Conservation (phyloP, 2,888 invertebrate species). For the Hirtodrosophila duncani region DNA sequence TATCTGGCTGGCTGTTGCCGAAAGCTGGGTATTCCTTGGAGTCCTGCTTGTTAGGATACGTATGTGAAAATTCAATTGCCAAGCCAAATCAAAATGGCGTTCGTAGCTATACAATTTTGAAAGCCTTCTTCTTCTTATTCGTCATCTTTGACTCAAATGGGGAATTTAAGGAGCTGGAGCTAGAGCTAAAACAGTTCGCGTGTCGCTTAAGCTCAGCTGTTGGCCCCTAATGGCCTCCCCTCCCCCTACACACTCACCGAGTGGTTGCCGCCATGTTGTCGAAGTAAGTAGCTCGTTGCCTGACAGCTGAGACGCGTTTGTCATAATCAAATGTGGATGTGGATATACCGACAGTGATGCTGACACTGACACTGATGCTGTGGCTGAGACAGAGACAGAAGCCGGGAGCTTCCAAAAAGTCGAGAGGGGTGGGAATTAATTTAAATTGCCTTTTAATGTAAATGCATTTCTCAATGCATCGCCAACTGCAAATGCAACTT, state of each 20-base stretch:
- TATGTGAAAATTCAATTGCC: constrained; percentile 24
- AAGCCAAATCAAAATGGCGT: constrained; percentile 64
- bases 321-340: constrained; percentile 74
- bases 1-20: constrained; percentile 54
- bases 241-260: constrained; percentile 6
- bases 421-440: constrained; percentile 76
- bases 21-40: constrained; percentile 28
- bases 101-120: not conserved
- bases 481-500: constrained; percentile 29
- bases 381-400: constrained; percentile 10
- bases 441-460: constrained; percentile 78
- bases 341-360: constrained; percentile 25
- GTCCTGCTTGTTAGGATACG: constrained; percentile 3
- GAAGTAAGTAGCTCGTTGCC: constrained; percentile 58
- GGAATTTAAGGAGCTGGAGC: constrained; percentile 8
- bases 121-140: not conserved
- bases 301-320: constrained; percentile 75
- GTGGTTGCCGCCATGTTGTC: constrained; percentile 49
- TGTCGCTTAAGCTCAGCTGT: constrained; percentile 74
- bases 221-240: constrained; percentile 61
- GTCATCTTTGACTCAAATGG: not conserved
- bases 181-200: constrained; percentile 36
- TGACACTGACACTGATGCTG: constrained; percentile 37
- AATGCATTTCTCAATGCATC: constrained; percentile 76
- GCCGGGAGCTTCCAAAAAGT: constrained; percentile 48